Evolutionary conservation across 2,113 vertebrate species (phyloP).

Genomic region (Xenotilapia caudafasciata): DNA sequence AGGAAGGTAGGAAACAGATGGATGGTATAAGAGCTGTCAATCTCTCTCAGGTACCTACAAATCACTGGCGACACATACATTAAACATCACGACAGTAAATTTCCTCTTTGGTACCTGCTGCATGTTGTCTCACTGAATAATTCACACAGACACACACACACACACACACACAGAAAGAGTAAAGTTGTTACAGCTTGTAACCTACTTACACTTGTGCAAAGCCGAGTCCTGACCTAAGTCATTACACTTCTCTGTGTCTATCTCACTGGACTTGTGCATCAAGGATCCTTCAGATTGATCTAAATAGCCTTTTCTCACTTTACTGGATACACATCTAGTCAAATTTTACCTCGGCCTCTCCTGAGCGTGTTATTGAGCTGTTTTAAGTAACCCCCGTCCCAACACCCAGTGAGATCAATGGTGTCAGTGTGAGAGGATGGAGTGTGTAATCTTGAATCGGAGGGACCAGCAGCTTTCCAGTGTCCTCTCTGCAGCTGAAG

Average conservation of each 20-base stretch:
- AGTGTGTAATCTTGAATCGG: slow-evolving; percentile 24
- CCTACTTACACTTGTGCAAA: not conserved
- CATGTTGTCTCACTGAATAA: not conserved
- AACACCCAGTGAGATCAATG: slow-evolving; percentile 27
- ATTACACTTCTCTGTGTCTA: not conserved
- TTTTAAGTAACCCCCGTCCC: slow-evolving; percentile 20
- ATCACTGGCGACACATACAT: not conserved
- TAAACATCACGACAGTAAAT: not conserved
- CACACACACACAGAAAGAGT: not conserved
- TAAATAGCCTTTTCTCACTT: not conserved
- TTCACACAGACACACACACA: not conserved
- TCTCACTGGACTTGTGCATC: not conserved
- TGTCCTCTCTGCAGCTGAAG: slow-evolving; percentile 9
- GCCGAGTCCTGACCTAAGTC: not conserved
- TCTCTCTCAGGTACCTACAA: not conserved
- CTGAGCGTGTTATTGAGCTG: not conserved
- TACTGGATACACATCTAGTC: not conserved
- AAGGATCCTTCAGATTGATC: not conserved
- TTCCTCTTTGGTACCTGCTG: not conserved
- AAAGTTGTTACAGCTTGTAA: not conserved
- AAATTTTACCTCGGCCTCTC: not conserved
- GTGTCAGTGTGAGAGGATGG: slow-evolving; percentile 28
- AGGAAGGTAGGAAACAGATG: not conserved
- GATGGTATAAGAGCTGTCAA: not conserved
- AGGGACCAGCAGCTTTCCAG: slow-evolving; percentile 32